Conservation (phyloP, 2,113 vertebrate genomes). For the Anseranas semipalmata region DNA sequence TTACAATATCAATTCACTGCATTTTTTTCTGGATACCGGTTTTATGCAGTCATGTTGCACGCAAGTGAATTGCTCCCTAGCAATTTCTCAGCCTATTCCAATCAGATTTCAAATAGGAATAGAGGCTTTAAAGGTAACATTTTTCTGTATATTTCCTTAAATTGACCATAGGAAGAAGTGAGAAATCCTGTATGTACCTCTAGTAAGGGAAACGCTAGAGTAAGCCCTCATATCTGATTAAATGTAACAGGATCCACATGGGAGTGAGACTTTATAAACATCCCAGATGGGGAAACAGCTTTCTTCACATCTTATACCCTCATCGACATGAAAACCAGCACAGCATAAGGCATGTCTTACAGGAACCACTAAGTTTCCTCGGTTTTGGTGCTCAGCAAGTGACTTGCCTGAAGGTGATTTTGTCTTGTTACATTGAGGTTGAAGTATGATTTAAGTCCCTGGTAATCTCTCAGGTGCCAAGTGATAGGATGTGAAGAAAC, state of each 20-base stretch:
- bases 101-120: neutral
- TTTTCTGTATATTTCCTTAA: slow-evolving; percentile 16
- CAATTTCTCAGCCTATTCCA: neutral
- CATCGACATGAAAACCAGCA: neutral
- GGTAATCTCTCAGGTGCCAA: neutral
- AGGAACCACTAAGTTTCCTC: neutral
- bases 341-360: neutral
- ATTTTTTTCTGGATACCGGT: neutral
- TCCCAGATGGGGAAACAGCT: neutral
- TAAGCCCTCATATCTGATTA: neutral
- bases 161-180: neutral
- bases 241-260: neutral
- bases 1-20: neutral
- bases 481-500: neutral
- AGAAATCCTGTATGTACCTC: neutral
- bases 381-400: neutral
- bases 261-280: neutral
- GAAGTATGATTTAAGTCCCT: neutral
- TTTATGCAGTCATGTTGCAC: neutral
- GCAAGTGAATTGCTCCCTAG: neutral
- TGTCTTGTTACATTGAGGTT: neutral
- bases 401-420: neutral
- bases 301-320: neutral
- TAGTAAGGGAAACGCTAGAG: neutral
- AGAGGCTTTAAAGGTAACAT: neutral